These are phyloP conservation scores for Plectropomus leopardus DNA, from an alignment of 2,113 vertebrate species.

Conservation along the genomic window DNA sequence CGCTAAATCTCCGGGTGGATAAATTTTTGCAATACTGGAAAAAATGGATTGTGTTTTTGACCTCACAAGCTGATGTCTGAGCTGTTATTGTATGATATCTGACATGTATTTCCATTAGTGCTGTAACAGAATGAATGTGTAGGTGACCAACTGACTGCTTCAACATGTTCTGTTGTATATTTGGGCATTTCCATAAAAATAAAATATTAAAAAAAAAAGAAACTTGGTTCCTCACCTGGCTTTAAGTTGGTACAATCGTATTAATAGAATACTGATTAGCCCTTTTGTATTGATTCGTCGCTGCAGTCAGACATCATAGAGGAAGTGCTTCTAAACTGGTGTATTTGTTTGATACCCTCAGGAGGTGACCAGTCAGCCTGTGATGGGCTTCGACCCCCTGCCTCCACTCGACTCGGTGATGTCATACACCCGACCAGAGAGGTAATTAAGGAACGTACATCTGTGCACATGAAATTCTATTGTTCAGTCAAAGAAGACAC, in stretches of 20 bases:
- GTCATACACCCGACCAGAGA: slow-evolving; percentile 93
- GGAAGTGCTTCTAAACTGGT: neutral
- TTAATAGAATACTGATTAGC: neutral
- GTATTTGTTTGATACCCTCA: slow-evolving; percentile 65
- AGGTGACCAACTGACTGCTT: no score
- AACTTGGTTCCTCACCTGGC: neutral
- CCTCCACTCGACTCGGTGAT: slow-evolving; percentile 92
- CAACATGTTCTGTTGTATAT: no score
- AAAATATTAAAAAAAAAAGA: no score
- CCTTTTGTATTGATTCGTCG: neutral
- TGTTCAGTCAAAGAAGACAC: neutral
- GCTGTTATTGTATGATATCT: no score
- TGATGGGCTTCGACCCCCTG: slow-evolving; percentile 96
- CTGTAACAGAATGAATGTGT: no score
- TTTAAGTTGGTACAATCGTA: neutral
- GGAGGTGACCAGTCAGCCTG: slow-evolving; percentile 95
- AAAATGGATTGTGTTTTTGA: no score
- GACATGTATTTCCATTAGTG: no score
- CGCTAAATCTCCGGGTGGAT: no score
- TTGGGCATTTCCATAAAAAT: no score
- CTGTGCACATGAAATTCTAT: neutral
- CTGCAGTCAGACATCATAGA: neutral
- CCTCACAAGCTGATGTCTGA: no score
- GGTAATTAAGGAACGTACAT: slow-evolving; percentile 80
- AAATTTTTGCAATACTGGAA: no score